These are phyloP conservation scores for Netta rufina DNA, from an alignment of 2,797 vertebrate species.

Conservation along the genomic window DNA sequence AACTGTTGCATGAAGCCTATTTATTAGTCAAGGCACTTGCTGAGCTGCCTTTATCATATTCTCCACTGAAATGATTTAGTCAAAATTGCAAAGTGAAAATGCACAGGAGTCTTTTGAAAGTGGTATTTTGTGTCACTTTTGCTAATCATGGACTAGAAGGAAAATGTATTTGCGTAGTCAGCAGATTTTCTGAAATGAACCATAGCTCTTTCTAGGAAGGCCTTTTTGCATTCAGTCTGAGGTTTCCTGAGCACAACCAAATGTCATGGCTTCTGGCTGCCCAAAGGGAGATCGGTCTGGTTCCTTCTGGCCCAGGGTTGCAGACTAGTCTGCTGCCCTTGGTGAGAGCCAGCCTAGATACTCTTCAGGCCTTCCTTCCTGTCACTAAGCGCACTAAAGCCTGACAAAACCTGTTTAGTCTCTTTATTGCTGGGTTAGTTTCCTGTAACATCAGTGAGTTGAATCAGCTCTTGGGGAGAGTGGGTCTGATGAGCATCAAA, in stretches of 20 bases:
- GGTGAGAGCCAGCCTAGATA: background rate
- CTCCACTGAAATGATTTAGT: constrained; percentile 34
- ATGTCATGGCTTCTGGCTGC: background rate
- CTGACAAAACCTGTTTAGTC: background rate
- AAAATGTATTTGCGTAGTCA: background rate
- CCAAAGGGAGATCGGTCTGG: background rate
- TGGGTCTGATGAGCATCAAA: background rate
- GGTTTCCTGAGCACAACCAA: background rate
- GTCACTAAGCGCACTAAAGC: background rate
- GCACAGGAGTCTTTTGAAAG: background rate
- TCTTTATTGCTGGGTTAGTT: background rate
- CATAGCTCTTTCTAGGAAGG: constrained; percentile 31
- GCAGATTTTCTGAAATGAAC: background rate
- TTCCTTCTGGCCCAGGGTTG: background rate
- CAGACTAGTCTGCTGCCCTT: background rate
- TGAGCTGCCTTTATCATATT: constrained; percentile 1
- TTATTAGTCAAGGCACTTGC: background rate
- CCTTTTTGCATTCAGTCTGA: background rate
- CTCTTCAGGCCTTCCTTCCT: background rate
- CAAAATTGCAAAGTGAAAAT: constrained; percentile 6
- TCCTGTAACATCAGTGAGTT: background rate
- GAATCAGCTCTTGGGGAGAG: background rate
- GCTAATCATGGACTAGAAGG: background rate
- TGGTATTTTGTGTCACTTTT: background rate
- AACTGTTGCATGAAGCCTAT: background rate